Evolutionary conservation across 2,888 invertebrate species (phyloP), one percentile per base, ranked within the genome.

Genomic region (Urechis unicinctus): DNA sequence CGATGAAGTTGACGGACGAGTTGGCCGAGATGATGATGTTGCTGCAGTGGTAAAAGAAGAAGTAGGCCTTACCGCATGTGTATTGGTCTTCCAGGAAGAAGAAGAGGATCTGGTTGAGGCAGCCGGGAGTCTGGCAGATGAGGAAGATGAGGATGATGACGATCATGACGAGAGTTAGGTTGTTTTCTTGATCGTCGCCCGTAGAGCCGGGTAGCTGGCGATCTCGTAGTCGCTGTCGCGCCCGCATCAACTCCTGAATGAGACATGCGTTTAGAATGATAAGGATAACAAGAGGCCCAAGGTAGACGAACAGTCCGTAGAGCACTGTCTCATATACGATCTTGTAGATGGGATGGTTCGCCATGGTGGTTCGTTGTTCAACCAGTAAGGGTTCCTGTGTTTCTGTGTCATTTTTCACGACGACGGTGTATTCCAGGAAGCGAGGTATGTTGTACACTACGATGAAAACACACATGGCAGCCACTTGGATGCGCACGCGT

Each of bases 151-250:
- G 53, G 45, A 65, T 52, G 56, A 65, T 65, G 53, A 61, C 57
- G 21, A 65, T 53, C 65, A 65, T 65, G 28, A 65, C 65, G 36
- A 58, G 43, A 0, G 65, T 65, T 26, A 65, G 51, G 53, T 62
- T 65, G 24, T 62, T 48, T 25, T 61, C 61, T 44, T 59, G 55
- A 29, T 63, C 62, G 31, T 61, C 59, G 42, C 13, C 43, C 29
- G 45, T 29, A 28, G 54, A 21, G 36, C 46, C 47, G 13, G 57
- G 57, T 24, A 59, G 22, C 44, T 61, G 56, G 1, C 59, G 55
- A 42, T 55, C 17, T 3, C 56, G 29, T 13, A 55, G 43, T n/a
- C 63, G 58, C n/a, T 53, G 49, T 6, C 60, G 51, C 5, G 61
- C 57, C n/a, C 25, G 29, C 52, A 50, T 31, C 41, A 65, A 50